phyloP scores from a whole-genome alignment of 2,113 vertebrate species.

The Pedionomus torquatus region DNA sequence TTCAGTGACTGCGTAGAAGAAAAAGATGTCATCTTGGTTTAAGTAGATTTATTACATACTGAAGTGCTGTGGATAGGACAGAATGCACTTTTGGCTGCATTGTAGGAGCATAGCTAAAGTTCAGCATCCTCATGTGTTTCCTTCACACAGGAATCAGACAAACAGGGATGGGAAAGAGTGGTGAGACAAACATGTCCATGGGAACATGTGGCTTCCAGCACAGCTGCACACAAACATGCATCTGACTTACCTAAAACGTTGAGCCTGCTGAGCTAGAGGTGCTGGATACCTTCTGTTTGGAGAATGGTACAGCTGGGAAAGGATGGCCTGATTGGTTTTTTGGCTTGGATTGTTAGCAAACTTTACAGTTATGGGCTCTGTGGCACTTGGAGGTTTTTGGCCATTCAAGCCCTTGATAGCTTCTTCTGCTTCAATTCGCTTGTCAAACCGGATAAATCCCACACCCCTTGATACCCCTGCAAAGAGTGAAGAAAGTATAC shows the following conservation, averaged over 20 bases:
- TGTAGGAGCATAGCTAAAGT: not conserved
- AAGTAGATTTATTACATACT: not conserved
- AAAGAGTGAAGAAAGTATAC: not conserved
- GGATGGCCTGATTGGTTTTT: constrained; percentile 97
- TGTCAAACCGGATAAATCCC: constrained; percentile 98
- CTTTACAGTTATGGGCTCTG: constrained; percentile 98
- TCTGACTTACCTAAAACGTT: constrained; percentile 93
- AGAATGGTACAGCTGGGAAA: constrained; percentile 98
- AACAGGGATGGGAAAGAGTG: not conserved
- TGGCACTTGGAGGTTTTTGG: constrained; percentile 94
- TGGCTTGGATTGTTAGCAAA: constrained; percentile 99
- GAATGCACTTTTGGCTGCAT: not conserved
- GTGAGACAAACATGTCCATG: not conserved
- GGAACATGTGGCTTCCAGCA: not conserved
- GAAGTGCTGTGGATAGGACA: not conserved
- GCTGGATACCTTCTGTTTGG: constrained; percentile 97
- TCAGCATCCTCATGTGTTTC: not conserved
- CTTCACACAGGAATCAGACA: not conserved
- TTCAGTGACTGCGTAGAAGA: not conserved
- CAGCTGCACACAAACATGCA: not conserved
- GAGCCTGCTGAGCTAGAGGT: constrained; percentile 97
- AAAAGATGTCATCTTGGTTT: not conserved
- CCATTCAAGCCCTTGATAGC: constrained; percentile 98
- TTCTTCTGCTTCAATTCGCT: constrained; percentile 97
- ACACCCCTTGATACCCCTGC: constrained; percentile 95